Evolutionary conservation across 2,797 vertebrate species (phyloP).

Genomic region (Geotrypetes seraphini): DNA sequence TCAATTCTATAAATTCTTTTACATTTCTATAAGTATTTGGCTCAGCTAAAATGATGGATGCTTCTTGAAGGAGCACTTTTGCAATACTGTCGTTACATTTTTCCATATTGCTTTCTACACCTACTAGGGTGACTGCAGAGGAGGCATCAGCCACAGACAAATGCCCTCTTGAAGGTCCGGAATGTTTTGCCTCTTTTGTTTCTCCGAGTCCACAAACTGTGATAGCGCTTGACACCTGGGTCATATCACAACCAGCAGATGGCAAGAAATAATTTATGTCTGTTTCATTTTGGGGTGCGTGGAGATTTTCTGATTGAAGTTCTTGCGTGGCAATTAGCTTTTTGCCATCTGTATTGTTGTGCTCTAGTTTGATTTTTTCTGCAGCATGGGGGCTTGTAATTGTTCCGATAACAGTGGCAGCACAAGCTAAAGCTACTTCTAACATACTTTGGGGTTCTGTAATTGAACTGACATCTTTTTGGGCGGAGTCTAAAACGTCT

Average conservation of each 20-base stretch:
- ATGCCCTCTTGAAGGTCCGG: slow-evolving; percentile 56
- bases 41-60: slow-evolving; percentile 64
- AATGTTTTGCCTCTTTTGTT: slow-evolving; percentile 42
- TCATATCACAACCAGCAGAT: slow-evolving; percentile 81
- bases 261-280: slow-evolving; percentile 67
- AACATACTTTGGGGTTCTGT: slow-evolving; percentile 60
- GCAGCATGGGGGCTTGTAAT: slow-evolving; percentile 79
- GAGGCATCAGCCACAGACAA: slow-evolving; percentile 68
- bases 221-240: slow-evolving; percentile 79
- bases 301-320: slow-evolving; percentile 19
- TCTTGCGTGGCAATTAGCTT: slow-evolving; percentile 30
- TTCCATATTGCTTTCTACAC: slow-evolving; percentile 62
- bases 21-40: slow-evolving; percentile 64
- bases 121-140: slow-evolving; percentile 60
- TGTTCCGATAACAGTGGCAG: slow-evolving; percentile 84
- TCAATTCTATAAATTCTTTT: slow-evolving; percentile 71
- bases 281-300: slow-evolving; percentile 4
- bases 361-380: slow-evolving; percentile 64
- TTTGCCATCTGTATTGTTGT: slow-evolving; percentile 20
- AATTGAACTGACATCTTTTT: slow-evolving; percentile 30
- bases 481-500: slow-evolving; percentile 16
- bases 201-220: slow-evolving; percentile 74
- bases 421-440: slow-evolving; percentile 83
- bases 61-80: slow-evolving; percentile 73
- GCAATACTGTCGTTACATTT: slow-evolving; percentile 72